Conservation (phyloP, 2,888 invertebrate species). For the Branchipolynoe longqiensis region DNA sequence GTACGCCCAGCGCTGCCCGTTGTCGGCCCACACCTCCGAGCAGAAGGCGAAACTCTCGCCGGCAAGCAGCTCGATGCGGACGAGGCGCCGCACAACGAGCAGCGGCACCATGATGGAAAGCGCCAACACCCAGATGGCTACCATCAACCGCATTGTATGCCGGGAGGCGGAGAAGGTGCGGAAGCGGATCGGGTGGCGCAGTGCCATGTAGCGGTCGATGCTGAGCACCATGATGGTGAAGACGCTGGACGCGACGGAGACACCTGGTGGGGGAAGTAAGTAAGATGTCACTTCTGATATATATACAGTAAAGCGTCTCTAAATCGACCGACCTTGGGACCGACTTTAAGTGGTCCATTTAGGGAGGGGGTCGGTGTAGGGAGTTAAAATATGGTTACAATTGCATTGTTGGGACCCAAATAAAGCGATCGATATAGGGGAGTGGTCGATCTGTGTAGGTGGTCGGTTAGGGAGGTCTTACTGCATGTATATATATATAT, state of each 20-base stretch:
- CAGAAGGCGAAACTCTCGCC: conserved; percentile 82
- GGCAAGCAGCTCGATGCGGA: conserved; percentile 84
- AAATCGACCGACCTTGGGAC: too few relatives aligned
- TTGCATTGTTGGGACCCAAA: too few relatives aligned
- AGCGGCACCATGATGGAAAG: conserved; percentile 51
- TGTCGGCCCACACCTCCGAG: conserved; percentile 59
- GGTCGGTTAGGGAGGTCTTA: too few relatives aligned
- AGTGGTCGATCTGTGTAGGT: too few relatives aligned
- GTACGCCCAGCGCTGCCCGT: conserved; percentile 83
- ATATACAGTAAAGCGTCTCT: too few relatives aligned
- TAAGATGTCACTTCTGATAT: too few relatives aligned
- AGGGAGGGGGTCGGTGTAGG: too few relatives aligned
- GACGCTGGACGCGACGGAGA: conserved; percentile 88
- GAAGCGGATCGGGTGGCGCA: conserved; percentile 88
- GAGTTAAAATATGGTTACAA: too few relatives aligned
- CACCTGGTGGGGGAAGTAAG: conserved; percentile 71
- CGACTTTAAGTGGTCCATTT: too few relatives aligned
- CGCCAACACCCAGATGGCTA: conserved; percentile 69
- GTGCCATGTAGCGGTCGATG: conserved; percentile 87
- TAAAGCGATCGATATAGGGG: too few relatives aligned
- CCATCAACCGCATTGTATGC: conserved; percentile 86
- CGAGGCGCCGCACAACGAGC: conserved; percentile 81
- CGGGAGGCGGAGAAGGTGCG: conserved; percentile 87
- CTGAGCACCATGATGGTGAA: conserved; percentile 92
- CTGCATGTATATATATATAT: too few relatives aligned